Conservation (phyloP, 1,140 invertebrate species). For the Cecropterus lyciades region DNA sequence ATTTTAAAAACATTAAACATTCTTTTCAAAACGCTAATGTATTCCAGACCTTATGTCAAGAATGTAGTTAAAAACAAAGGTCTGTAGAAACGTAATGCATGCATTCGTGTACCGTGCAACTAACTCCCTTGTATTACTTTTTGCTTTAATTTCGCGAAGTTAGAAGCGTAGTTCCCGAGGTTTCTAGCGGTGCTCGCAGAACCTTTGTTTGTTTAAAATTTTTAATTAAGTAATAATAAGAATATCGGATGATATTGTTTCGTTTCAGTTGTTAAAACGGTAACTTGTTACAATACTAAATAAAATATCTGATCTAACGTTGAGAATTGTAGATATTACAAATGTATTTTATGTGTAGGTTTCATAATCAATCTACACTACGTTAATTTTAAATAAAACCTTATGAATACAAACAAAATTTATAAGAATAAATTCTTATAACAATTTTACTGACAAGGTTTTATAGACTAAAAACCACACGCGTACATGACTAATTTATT, state of each 20-base stretch:
- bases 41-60: slow-evolving; percentile 5
- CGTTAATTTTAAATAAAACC: too few species aligned
- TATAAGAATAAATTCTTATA: too few species aligned
- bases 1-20: not conserved
- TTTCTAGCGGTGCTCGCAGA: slow-evolving; percentile 1
- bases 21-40: not conserved
- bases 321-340: too few species aligned
- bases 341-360: too few species aligned
- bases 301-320: too few species aligned
- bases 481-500: too few species aligned
- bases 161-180: slow-evolving; percentile 19
- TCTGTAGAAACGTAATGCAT: slow-evolving; percentile 16
- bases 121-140: slow-evolving; percentile 18
- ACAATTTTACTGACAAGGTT: too few species aligned
- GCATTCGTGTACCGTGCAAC: not conserved
- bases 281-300: too few species aligned
- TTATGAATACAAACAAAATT: too few species aligned
- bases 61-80: slow-evolving; percentile 22
- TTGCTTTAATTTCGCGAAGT: slow-evolving; percentile 26
- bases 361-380: too few species aligned
- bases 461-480: too few species aligned
- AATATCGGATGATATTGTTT: not conserved
- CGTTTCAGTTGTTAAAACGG: not conserved
- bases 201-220: slow-evolving; percentile 18
- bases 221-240: not conserved